phyloP scores from a whole-genome alignment of 64 coral and sea anemone genomes.

The Trachythela sp. region DNA sequence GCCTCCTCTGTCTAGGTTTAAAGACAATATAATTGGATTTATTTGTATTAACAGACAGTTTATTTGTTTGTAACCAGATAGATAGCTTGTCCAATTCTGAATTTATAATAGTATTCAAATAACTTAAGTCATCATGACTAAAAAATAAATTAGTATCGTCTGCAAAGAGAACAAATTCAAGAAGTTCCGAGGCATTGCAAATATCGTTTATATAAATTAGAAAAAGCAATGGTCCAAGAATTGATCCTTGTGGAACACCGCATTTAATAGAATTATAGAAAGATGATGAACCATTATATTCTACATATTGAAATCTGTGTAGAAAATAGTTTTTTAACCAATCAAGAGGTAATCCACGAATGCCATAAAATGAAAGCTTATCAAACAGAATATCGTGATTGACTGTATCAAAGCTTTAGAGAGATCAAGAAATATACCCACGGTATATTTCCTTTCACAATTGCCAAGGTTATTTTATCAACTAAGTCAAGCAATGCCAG shows the following conservation, averaged over 20 bases:
- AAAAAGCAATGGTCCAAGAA: background rate
- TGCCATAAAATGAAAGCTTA: background rate
- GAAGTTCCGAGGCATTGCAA: background rate
- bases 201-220: background rate
- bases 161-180: background rate
- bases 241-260: background rate
- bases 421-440: background rate
- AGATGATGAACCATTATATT: background rate
- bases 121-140: background rate
- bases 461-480: background rate
- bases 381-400: background rate
- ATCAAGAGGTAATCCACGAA: background rate
- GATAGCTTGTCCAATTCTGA: background rate
- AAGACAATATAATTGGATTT: background rate
- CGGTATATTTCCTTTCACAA: background rate
- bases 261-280: background rate
- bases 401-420: background rate
- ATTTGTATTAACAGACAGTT: background rate
- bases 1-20: too few relatives aligned
- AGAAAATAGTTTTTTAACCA: background rate
- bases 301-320: background rate
- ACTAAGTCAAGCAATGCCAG: background rate
- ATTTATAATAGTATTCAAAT: background rate
- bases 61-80: background rate
- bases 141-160: background rate